Conservation (phyloP, 2,888 invertebrate genomes). For the Ametastegia equiseti region DNA sequence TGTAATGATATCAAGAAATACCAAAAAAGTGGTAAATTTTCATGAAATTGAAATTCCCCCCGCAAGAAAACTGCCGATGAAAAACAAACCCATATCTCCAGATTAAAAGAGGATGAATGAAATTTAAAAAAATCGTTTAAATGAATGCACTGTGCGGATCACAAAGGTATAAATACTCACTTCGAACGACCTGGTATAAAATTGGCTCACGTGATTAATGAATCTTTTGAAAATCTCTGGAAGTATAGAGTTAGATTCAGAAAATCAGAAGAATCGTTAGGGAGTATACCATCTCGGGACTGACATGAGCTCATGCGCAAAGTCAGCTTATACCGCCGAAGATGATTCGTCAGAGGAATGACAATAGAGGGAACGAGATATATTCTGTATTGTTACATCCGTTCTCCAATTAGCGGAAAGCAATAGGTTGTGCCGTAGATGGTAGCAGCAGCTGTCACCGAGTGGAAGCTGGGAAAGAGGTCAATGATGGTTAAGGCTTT, state of each 20-base stretch:
- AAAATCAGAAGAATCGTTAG: background rate
- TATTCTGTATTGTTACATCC: conserved; percentile 7
- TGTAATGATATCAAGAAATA: background rate
- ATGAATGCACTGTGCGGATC: background rate
- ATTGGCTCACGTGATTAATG: background rate
- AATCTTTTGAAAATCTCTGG: background rate
- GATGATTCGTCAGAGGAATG: conserved; percentile 3
- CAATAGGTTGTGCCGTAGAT: background rate
- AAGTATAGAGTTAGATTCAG: no score
- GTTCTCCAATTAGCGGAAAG: conserved; percentile 12
- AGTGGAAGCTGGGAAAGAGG: background rate
- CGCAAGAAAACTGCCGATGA: background rate
- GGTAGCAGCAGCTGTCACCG: background rate
- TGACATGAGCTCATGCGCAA: background rate
- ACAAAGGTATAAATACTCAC: background rate
- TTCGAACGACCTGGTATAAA: background rate
- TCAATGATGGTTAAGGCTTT: conserved; percentile 18
- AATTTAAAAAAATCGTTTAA: background rate
- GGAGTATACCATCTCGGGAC: background rate
- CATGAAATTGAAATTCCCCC: conserved; percentile 13
- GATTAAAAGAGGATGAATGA: background rate
- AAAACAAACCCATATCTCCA: background rate
- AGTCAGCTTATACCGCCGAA: background rate
- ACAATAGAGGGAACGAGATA: conserved; percentile 1
- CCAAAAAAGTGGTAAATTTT: background rate